Evolutionary conservation across 35 echinoderm and acorn worm genomes (phyloP), one percentile per base, ranked within the genome.

Genomic region (Amphiura filiformis): DNA sequence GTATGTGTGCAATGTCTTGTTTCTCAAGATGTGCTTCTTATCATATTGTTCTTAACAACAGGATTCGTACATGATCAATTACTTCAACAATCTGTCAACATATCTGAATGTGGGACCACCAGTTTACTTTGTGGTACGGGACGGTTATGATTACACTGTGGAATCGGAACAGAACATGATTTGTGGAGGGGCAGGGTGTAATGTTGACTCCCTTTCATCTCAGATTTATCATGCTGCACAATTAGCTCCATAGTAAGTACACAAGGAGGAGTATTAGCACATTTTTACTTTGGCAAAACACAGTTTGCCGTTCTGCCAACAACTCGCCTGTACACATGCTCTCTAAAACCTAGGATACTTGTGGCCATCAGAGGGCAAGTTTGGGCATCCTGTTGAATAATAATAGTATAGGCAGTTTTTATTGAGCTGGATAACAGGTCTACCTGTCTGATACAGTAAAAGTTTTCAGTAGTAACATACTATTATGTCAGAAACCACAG

Each of bases 21-120:
- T n/a, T n/a, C n/a, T n/a, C n/a, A n/a, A n/a, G n/a, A n/a, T n/a
- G n/a, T n/a, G n/a, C 31, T 14, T 11, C 13, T 75, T 34, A 36
- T 31, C 34, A 76, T 37, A 31, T 31, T 39, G 49, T 78, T 78
- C 26, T 79, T 78, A 80, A 78, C 52, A 52, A 31, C 87, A 98
- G 92, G 96, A 86, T 75, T 94, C 96, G 13, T 99, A 99, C 86
- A 92, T 99, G 90, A 76, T 94, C 30, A 81, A 94, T 30, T 95
- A 95, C 78, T 99, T 99, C 75, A 89, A 90, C 20, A 87, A 80
- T 36, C 76, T 88, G 20, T 31, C 79, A 1, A 47, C 70, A 22
- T 82, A 89, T 47, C 81, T 99, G n/a, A 99, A 87, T 35, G 86
- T 84, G 5, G 96, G 93, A 12, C 90, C 93, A 34, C 96, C 96